Percentiles rank a stretch among this genome's conserved stretches.
These are phyloP conservation scores for Gandaritis pyraliata DNA, from an alignment of 2,888 invertebrate species.

Conservation along the genomic window DNA sequence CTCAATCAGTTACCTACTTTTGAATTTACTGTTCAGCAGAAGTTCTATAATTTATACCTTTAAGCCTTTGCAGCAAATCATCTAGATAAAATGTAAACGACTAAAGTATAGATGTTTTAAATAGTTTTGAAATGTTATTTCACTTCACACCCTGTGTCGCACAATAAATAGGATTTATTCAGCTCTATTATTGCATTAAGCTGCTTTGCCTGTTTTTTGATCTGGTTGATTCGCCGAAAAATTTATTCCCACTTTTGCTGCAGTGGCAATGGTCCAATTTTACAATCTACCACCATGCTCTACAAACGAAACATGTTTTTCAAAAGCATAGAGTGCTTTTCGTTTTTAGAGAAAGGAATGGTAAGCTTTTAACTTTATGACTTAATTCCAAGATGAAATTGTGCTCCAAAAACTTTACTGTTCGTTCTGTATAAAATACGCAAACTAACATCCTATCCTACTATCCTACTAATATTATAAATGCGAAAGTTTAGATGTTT, in stretches of 20 bases:
- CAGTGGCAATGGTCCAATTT: constrained; percentile 80
- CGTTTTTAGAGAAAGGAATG: constrained; percentile 50
- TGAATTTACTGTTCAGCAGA: no score
- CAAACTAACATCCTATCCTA: neutral
- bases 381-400: constrained; percentile 45
- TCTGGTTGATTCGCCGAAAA: constrained; percentile 73
- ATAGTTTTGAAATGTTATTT: no score
- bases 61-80: no score
- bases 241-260: constrained; percentile 82
- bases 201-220: constrained; percentile 56
- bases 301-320: constrained; percentile 73
- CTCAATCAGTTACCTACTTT: no score
- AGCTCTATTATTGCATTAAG: no score
- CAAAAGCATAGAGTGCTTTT: constrained; percentile 58
- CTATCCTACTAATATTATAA: no score
- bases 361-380: constrained; percentile 50
- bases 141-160: no score
- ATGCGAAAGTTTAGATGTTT: no score
- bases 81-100: no score
- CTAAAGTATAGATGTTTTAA: no score
- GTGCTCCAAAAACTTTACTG: constrained; percentile 27
- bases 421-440: neutral
- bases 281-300: constrained; percentile 71
- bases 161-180: no score
- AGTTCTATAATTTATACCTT: no score